These are phyloP conservation scores for Whitmania pigra DNA, from an alignment of 1,140 invertebrate species.

Conservation along the genomic window DNA sequence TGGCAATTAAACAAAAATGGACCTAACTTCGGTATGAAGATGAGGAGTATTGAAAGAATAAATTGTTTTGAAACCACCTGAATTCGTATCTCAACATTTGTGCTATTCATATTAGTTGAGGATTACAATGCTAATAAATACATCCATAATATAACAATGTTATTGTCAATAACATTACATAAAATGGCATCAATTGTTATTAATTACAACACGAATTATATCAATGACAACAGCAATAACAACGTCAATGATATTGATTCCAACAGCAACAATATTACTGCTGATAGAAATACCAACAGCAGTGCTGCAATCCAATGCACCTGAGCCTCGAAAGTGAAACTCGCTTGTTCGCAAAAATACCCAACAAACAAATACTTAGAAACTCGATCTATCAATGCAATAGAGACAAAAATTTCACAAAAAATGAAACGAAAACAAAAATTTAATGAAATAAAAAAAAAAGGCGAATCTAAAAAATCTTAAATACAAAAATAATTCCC, in stretches of 20 bases:
- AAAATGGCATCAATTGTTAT: not conserved
- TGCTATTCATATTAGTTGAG: not conserved
- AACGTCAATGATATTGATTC: not conserved
- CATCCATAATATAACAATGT: no score
- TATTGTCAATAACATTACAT: no score
- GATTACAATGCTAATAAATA: no score
- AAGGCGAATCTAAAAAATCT: no score
- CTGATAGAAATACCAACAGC: not conserved
- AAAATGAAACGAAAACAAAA: no score
- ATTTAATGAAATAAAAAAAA: no score
- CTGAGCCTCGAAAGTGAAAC: not conserved
- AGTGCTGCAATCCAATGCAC: not conserved
- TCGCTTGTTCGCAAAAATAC: not conserved
- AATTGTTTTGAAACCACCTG: not conserved
- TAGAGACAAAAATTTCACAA: not conserved
- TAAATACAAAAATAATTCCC: no score
- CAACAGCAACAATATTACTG: not conserved
- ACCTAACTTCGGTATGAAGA: not conserved
- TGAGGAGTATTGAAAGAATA: not conserved
- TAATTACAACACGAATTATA: not conserved
- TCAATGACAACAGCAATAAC: not conserved
- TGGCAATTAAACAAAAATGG: not conserved
- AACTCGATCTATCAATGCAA: not conserved
- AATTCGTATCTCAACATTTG: not conserved
- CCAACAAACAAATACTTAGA: not conserved